Conservation (phyloP, 2,888 invertebrate species). For the Acrocera orbiculus region DNA sequence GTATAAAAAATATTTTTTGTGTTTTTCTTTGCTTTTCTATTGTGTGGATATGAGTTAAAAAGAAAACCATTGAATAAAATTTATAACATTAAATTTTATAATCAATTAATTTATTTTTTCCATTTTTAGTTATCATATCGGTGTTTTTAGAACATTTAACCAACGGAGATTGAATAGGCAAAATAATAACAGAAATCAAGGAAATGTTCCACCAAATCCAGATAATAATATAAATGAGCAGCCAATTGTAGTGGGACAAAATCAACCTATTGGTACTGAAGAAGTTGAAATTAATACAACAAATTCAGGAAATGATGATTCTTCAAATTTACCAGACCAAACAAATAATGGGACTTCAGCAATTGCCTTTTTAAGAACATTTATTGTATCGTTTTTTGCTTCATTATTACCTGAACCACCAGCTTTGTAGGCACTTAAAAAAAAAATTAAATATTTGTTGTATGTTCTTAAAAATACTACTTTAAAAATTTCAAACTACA, state of each 20-base stretch:
- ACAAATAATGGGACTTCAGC: slow-evolving; percentile 41
- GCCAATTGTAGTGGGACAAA: background rate
- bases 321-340: slow-evolving; percentile 12
- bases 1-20: too few relatives aligned
- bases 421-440: slow-evolving; percentile 18
- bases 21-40: too few relatives aligned
- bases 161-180: too few relatives aligned
- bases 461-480: too few relatives aligned
- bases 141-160: too few relatives aligned
- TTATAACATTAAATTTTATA: too few relatives aligned
- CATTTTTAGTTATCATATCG: slow-evolving; percentile 46
- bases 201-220: background rate
- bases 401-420: slow-evolving; percentile 86
- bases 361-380: slow-evolving; percentile 68
- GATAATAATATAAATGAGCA: slow-evolving; percentile 2
- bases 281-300: slow-evolving; percentile 14
- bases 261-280: background rate
- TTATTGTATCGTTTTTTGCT: slow-evolving; percentile 83
- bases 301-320: slow-evolving; percentile 10
- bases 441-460: background rate
- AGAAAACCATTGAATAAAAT: too few relatives aligned
- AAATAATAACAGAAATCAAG: too few relatives aligned
- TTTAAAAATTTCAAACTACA: too few relatives aligned
- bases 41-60: too few relatives aligned
- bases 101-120: slow-evolving; percentile 8